These are phyloP conservation scores for Alces alces DNA, from an alignment of 2,113 vertebrate genomes.

Conservation along the genomic window DNA sequence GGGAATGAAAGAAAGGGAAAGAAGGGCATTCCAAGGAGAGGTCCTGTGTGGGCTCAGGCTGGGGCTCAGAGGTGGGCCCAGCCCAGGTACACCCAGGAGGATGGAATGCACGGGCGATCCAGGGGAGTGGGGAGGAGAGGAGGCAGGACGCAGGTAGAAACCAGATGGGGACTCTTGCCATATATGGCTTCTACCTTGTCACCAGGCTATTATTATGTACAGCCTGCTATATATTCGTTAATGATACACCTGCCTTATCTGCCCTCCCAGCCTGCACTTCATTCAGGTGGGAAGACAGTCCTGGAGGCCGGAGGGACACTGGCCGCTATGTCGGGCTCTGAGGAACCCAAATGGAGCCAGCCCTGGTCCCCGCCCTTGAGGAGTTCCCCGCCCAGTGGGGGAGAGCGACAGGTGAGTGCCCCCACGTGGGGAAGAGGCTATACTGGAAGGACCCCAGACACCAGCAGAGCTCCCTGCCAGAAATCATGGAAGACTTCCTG, in stretches of 20 bases:
- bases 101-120: not conserved
- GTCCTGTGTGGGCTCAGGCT: not conserved
- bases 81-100: not conserved
- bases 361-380: not conserved
- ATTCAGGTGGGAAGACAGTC: not conserved
- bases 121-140: not conserved
- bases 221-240: conserved; percentile 40
- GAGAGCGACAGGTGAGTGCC: not conserved
- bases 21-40: not conserved
- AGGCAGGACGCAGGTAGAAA: not conserved
- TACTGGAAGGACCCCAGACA: fast-evolving
- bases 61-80: not conserved
- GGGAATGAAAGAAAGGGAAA: too few species aligned
- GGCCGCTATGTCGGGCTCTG: not conserved
- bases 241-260: conserved; percentile 48
- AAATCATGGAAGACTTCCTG: not conserved
- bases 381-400: not conserved
- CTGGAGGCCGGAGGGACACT: not conserved
- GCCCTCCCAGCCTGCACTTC: not conserved
- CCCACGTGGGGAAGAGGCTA: not conserved
- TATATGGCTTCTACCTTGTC: fast-evolving
- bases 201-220: not conserved
- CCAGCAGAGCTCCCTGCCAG: not conserved
- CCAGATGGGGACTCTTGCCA: not conserved
- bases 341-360: not conserved